Evolutionary conservation across 35 echinoderm and acorn worm species (phyloP).

Genomic region (Stichopus chloronotus): DNA sequence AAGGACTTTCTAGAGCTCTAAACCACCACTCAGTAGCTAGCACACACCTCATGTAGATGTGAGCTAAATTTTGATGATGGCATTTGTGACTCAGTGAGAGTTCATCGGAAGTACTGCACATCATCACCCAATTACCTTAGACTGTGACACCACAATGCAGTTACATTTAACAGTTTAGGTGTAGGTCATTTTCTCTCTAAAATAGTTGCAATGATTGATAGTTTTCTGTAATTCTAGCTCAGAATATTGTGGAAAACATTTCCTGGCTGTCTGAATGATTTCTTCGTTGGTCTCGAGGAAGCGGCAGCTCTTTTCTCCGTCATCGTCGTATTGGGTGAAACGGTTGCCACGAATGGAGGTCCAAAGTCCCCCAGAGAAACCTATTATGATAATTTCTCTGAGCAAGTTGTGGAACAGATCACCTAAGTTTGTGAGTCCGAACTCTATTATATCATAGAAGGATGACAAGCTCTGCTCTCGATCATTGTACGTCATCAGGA

Average conservation of each 20-base stretch:
- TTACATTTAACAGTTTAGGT: neutral
- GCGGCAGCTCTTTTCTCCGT: neutral
- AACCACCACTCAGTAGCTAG: too few species aligned
- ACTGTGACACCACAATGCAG: neutral
- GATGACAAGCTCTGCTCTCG: neutral
- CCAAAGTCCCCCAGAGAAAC: neutral
- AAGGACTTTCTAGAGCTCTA: too few species aligned
- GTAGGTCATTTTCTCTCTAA: neutral
- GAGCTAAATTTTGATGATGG: too few species aligned
- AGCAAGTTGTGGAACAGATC: neutral
- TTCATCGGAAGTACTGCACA: neutral
- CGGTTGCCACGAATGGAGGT: neutral
- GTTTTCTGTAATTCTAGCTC: neutral
- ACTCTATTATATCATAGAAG: neutral
- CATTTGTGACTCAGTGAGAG: too few species aligned
- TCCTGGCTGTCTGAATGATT: neutral
- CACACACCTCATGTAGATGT: too few species aligned
- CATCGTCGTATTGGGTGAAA: neutral
- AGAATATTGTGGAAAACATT: conserved; percentile 15
- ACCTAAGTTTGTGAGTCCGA: neutral
- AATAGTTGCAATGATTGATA: neutral
- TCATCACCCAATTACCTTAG: neutral
- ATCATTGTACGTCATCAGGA: neutral
- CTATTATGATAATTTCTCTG: neutral
- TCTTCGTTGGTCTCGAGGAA: neutral